These are phyloP conservation scores for Megalops atlanticus DNA, from an alignment of 2,113 vertebrate genomes.

Conservation along the genomic window DNA sequence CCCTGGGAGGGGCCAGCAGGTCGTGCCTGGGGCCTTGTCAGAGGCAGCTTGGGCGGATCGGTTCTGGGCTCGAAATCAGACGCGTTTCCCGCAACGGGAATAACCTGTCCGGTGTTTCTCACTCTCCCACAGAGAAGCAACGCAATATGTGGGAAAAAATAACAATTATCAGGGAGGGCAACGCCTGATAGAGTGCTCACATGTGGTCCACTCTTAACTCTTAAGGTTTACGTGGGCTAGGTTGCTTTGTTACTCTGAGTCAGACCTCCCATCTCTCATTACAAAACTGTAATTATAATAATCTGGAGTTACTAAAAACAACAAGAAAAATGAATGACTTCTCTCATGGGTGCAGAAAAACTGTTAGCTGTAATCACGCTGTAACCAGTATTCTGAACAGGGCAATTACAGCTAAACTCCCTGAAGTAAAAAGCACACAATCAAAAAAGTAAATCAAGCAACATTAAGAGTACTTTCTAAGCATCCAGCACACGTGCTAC, in stretches of 20 bases:
- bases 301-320: not conserved
- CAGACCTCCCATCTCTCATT: not conserved
- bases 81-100: not conserved
- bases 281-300: not conserved
- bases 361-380: not conserved
- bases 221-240: no score
- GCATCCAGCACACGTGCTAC: not conserved
- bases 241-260: no score
- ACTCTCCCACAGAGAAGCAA: not conserved
- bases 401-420: not conserved
- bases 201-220: no score
- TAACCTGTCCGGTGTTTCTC: not conserved
- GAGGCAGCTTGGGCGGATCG: not conserved
- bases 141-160: not conserved
- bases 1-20: slow-evolving; percentile 41
- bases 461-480: not conserved
- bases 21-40: not conserved
- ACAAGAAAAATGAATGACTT: not conserved
- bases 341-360: not conserved
- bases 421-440: not conserved
- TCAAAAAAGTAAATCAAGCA: not conserved
- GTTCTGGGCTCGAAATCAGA: not conserved
- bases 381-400: not conserved
- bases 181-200: no score
- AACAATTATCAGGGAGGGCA: no score